Base-by-base conservation (phyloP, 2,113 vertebrate genomes). In the Cyprichromis sp. region DNA sequence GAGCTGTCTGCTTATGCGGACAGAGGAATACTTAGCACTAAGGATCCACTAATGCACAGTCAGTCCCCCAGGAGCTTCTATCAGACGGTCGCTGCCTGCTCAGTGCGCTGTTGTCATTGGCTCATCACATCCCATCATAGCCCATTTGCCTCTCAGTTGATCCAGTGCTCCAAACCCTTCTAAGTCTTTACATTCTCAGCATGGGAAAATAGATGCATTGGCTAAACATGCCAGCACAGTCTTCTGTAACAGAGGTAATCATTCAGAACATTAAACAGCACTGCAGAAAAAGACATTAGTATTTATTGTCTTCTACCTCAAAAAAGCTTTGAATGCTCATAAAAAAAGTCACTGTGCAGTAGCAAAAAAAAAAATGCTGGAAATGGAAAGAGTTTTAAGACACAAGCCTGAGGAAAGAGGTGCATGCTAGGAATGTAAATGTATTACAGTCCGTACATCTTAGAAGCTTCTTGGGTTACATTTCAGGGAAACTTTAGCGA, bases 41-140 rank as follows among this genome's bases (percentile, higher is more conserved):
- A 89, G 76, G 81, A 89, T 29, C 82, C 83, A 54, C 84, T 89
- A 91, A 90, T 91, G 82, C 90, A 87, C 87, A 86, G 54, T 66
- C 83, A 59, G 85, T 93, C 92, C 87, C 87, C 0, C 47, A 87
- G 90, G 94, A 91, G 79, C 76, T 42, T 76, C 88, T 45, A 81
- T 80, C 59, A 2, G 57, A 87, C 12, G 50, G 68, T 19, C 5
- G 42, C 68, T 88, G 93, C 91, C 89, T 92, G 84, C 90, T 93
- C 91, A 87, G 91, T 31, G 16, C 40, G 13, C 21, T 82, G 76
- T 86, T 89, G 85, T 91, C 88, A 45, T 79, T 84, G 92, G 88
- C 89, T 94, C 93, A 89, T 95, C 93, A 87, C 90, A 73, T 91
- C 91, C 86, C 83, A 94, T 95, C 93, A 92, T 88, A 91, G 90